Base-by-base conservation (phyloP, 64 coral and sea anemone genomes). In the Hydrozoanthus tunicans region DNA sequence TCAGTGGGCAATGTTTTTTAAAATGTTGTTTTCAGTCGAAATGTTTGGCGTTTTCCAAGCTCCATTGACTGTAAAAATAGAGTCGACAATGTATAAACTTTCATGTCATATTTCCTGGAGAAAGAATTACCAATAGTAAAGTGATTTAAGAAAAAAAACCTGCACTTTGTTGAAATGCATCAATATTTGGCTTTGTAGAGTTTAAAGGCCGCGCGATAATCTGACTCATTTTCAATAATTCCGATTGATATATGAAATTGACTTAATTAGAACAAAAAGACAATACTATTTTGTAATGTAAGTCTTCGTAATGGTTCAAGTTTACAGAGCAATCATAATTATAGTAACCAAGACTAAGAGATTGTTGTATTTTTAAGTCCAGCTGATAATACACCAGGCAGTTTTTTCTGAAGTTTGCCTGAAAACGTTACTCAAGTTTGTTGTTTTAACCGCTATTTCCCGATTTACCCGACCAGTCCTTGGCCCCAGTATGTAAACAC, bases 321-420 rank as follows among this genome's bases (percentile, higher is more conserved):
- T 5, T 6, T 51, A 82, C 11, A 14, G 53, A 51, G 24, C 6
- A 43, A 65, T 17, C 6, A 53, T 23, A 85, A 43, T 63, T 67
- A 17, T 64, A 69, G 10, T 27, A 59, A 26, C 68, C 59, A 32
- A 83, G 60, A 86, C 68, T 73, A 32, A 83, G 60, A 86, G 53
- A 88, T 43, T 71, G 82, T 69, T 88, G 56, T 74, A 73, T 60
- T 88, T 75, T 73, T 74, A 73, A 88, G 56, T 73, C 56, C 3
- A 55, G 55, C 84, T 88, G 56, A 73, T 59, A 88, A 75, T 88
- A 73, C 70, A 73, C 56, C 69, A 60, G 55, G 51, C 69, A 75
- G 55, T 17, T 88, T 70, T 59, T 59, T 43, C 26, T 52, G 23
- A 59, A 27, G 13, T 74, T 15, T 75, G 84, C 74, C 24, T 60